Evolutionary conservation across 2,113 vertebrate species (phyloP).

Genomic region (Sphyrna mokarran): DNA sequence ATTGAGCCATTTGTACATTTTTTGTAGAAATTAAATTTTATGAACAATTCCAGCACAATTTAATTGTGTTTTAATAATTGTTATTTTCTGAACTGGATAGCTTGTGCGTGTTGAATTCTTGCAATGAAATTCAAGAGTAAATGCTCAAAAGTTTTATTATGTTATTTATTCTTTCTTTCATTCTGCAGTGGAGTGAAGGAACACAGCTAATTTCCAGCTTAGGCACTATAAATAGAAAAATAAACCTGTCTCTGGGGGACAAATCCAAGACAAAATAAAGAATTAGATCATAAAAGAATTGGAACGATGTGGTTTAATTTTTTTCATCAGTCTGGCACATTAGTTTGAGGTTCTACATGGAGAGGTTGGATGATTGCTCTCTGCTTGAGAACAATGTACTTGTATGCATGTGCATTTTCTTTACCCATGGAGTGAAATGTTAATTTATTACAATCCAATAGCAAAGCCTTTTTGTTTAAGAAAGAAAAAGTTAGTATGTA

Average conservation of each 20-base stretch:
- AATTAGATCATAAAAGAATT: neutral
- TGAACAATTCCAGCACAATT: slow-evolving; percentile 1
- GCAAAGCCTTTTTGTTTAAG: no score
- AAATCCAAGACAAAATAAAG: neutral
- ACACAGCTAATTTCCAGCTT: neutral
- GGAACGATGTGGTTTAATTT: neutral
- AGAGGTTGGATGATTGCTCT: neutral
- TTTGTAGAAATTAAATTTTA: slow-evolving; percentile 61
- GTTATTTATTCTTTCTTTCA: neutral
- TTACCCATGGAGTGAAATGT: no score
- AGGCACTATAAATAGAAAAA: neutral
- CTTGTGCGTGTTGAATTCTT: no score
- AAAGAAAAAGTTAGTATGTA: no score
- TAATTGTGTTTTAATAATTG: neutral
- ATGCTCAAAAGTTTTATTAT: neutral
- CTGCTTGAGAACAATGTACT: no score
- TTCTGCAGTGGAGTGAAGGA: neutral
- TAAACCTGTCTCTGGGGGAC: neutral
- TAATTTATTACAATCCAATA: no score
- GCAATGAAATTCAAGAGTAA: neutral
- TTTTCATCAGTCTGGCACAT: neutral
- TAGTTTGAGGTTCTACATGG: neutral
- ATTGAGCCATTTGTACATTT: slow-evolving; percentile 65
- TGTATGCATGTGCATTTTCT: no score
- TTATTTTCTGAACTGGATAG: neutral